These are phyloP conservation scores for Xenus cinereus DNA, from an alignment of 2,113 vertebrate genomes.

Conservation along the genomic window DNA sequence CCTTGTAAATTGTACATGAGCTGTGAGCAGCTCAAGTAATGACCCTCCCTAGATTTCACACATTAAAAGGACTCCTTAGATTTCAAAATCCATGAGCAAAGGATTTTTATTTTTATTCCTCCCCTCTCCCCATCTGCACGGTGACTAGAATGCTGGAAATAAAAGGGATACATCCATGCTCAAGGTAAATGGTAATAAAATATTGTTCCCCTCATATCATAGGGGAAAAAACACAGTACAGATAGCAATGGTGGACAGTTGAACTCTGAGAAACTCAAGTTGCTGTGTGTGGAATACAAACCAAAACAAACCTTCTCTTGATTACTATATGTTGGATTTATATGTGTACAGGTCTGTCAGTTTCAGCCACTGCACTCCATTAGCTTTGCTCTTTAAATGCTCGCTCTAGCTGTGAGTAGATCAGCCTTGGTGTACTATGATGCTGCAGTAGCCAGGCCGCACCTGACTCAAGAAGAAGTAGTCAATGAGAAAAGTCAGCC, in stretches of 20 bases:
- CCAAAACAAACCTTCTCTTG: not conserved
- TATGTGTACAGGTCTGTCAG: not conserved
- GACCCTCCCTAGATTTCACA: not conserved
- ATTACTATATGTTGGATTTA: not conserved
- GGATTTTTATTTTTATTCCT: not conserved
- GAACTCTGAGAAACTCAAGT: not conserved
- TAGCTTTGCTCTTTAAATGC: not conserved
- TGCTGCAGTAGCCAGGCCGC: not conserved
- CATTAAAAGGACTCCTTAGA: not conserved
- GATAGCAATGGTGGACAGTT: not conserved
- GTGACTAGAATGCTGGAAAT: not conserved
- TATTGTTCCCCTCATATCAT: not conserved
- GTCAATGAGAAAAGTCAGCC: not conserved
- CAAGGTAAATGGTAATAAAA: not conserved
- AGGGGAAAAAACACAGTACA: not conserved
- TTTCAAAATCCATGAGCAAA: not conserved
- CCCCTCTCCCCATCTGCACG: accelerated
- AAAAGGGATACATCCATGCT: not conserved
- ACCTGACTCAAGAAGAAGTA: not conserved
- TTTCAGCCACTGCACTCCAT: not conserved
- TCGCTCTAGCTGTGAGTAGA: not conserved
- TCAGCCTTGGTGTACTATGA: not conserved
- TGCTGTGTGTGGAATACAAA: not conserved
- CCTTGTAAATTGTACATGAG: not conserved
- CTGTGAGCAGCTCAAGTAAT: not conserved